phyloP scores from a whole-genome alignment of 2,888 invertebrate species.

The Andrena haemorrhoa region DNA sequence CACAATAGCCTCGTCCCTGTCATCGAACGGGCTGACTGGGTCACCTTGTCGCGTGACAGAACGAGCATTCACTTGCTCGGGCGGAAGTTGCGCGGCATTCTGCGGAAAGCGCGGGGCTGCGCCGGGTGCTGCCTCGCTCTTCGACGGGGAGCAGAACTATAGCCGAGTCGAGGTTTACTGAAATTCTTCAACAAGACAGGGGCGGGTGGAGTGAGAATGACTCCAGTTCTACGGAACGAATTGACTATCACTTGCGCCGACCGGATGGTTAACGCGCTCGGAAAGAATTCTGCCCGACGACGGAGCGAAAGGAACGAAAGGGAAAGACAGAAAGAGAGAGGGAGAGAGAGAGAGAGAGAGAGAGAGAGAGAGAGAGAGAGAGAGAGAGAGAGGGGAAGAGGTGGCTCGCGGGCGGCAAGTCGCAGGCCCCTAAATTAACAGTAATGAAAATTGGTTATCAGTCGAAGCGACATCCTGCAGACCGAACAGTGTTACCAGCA shows the following conservation, averaged over 20 bases:
- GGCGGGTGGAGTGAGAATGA: background rate
- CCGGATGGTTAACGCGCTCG: background rate
- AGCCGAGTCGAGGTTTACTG: background rate
- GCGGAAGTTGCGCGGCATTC: slow-evolving; percentile 37
- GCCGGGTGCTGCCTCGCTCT: background rate
- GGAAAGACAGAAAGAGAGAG: slow-evolving; percentile 7
- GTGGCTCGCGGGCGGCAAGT: slow-evolving; percentile 35
- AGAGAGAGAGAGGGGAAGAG: background rate
- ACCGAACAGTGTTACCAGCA: slow-evolving; percentile 80
- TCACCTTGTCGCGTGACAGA: slow-evolving; percentile 71
- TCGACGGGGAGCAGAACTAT: background rate
- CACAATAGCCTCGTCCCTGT: slow-evolving; percentile 72
- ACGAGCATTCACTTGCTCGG: slow-evolving; percentile 50
- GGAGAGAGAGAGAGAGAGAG: background rate
- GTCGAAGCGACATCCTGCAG: slow-evolving; percentile 79
- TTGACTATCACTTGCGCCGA: background rate
- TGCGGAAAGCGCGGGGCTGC: slow-evolving; percentile 14
- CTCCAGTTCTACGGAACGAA: background rate
- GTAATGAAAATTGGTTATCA: slow-evolving; percentile 84
- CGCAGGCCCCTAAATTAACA: slow-evolving; percentile 73
- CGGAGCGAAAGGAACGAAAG: background rate
- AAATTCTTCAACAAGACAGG: background rate
- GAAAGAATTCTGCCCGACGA: background rate
- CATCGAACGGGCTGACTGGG: slow-evolving; percentile 69
- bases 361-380: slow-evolving; percentile 6